Base-by-base conservation (phyloP, 92 coral and sea anemone genomes). In the Epizoanthus illoricatus region DNA sequence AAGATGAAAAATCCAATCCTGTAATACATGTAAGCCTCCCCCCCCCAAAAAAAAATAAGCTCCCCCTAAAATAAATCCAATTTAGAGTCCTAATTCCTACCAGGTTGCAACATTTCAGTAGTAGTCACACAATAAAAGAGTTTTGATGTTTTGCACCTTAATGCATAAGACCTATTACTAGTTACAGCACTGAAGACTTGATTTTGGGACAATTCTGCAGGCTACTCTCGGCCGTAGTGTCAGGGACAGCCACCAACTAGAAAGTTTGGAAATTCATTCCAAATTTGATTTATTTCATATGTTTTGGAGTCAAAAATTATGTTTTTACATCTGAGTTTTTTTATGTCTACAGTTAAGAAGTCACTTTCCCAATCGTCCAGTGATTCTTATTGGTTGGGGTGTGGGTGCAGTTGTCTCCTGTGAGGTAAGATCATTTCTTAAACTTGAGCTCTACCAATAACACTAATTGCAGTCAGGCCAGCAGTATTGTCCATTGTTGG, bases 321-420 rank as follows among this genome's bases (percentile, higher is more conserved):
- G 19, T 5, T 39, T 81, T 33, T 74, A 17, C 24, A 18, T 68
- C 2, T 45, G 2, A 0, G 56, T 71, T 33, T 39, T 70, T 7
- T 36, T 33, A 4, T 23, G 47, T 73, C 24, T n/a, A 75, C 79
- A 96, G 99, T 81, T 96, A 43, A 93, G 95, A 79, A 96, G 94
- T 76, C 99, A 96, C 83, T 96, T 93, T 90, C 99, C 99, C 2
- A 96, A 96, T 74, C 98, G 99, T 71, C 99, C 99, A 33, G 88
- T 96, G 43, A 90, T 96, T 73, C 87, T 96, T 74, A 89, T 96
- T 81, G 99, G 99, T n/a, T 96, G 99, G 99, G 92, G 98, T 42
- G 92, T 94, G 69, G 99, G 99, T 71, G 98, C 99, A 16, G 85
- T 96, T 8, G 99, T 96, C 4, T 96, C 99, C 5, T 93, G 94